These are phyloP conservation scores for Pseudocheirus occidentalis DNA, from an alignment of 2,797 vertebrate genomes.

Conservation along the genomic window DNA sequence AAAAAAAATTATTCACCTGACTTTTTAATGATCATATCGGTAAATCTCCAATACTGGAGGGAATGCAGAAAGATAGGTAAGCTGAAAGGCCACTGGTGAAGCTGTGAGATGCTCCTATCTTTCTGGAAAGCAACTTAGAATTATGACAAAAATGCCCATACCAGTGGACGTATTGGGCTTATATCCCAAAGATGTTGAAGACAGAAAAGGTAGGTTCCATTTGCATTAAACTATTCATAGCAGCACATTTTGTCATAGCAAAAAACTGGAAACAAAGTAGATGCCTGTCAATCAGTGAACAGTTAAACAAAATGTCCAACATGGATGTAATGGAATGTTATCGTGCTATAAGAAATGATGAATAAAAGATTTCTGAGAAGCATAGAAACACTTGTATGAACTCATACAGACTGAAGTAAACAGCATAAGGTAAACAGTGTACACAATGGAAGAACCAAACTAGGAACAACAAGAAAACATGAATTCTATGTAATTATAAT, in stretches of 20 bases:
- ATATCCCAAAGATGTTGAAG: not conserved
- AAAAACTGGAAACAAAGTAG: not conserved
- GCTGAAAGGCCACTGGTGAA: not conserved
- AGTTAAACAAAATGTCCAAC: not conserved
- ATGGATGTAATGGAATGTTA: not conserved
- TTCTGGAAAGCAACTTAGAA: not conserved
- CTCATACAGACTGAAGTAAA: not conserved
- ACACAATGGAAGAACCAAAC: too few species aligned
- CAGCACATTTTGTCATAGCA: not conserved
- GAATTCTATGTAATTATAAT: too few species aligned
- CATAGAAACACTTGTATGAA: not conserved
- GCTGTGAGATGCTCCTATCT: not conserved
- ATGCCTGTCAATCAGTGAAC: not conserved
- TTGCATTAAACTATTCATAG: not conserved
- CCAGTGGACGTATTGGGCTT: not conserved
- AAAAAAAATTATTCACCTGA: not conserved
- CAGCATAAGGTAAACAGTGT: too few species aligned
- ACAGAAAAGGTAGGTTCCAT: not conserved
- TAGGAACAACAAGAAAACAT: too few species aligned
- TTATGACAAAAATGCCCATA: not conserved
- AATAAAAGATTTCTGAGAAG: not conserved
- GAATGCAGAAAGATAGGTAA: not conserved
- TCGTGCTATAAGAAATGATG: not conserved
- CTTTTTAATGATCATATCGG: not conserved
- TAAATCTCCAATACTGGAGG: not conserved